Conservation (phyloP, 2,888 invertebrate genomes). For the Tuberolachnus salignus region DNA sequence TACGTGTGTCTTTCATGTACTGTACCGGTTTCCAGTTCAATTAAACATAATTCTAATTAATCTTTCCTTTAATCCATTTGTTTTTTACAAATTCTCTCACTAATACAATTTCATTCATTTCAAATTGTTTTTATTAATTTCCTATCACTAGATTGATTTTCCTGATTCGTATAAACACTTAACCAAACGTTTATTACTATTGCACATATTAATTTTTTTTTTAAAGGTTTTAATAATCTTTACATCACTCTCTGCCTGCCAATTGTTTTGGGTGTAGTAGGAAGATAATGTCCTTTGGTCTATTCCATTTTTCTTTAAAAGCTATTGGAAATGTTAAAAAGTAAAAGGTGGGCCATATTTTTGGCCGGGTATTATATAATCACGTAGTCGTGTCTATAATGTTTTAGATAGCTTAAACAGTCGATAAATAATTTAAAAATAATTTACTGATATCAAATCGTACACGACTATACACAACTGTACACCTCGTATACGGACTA, state of each 20-base stretch:
- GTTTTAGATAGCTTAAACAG: no score
- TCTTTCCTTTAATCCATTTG: constrained; percentile 8
- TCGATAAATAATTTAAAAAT: no score
- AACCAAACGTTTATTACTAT: no score
- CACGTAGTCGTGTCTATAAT: no score
- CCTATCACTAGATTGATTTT: background rate
- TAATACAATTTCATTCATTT: constrained; percentile 16
- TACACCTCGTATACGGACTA: no score
- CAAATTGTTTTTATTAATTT: background rate
- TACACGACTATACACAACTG: no score
- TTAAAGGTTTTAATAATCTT: background rate
- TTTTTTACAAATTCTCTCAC: constrained; percentile 4
- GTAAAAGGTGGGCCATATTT: constrained; percentile 16
- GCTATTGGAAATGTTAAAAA: background rate
- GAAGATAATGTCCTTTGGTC: constrained; percentile 18
- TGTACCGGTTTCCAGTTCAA: constrained; percentile 1
- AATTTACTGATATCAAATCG: no score
- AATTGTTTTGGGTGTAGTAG: constrained; percentile 26
- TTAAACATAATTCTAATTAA: constrained; percentile 1
- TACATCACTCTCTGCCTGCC: constrained; percentile 15
- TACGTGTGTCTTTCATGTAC: background rate
- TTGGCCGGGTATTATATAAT: no score
- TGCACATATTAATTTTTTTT: no score
- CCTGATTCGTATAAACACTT: background rate
- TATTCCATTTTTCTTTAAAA: constrained; percentile 20